Base-by-base conservation (phyloP, 1,140 invertebrate genomes). In the Brachionus rubens region DNA sequence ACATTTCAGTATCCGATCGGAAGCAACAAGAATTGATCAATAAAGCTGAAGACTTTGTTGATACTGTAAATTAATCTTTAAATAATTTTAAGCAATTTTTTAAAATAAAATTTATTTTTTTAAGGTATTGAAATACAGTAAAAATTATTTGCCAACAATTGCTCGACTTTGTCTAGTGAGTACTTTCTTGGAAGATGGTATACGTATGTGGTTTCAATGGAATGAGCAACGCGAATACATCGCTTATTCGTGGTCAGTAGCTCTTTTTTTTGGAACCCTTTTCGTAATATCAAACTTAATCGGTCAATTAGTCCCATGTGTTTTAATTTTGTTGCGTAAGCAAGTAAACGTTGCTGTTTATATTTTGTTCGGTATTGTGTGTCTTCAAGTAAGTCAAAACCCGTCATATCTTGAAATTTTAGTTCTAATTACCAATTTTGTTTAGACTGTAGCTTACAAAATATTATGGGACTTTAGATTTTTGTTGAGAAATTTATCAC, bases 141-240 rank as follows among this genome's bases (percentile, higher is more conserved):
- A 98, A 86, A 89, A 94, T 85, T 87, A 98, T 75, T 86, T 99
- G 79, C 97, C 97, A 21, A 96, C 95, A 77, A 87, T 98, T 62
- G 96, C 96, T 3, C 88, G 96, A 77, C 86, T 98, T 41, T 99
- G 95, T 83, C 88, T 99, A n/a, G 96, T 99, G 79, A 94, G 94
- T 76, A 99, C 97, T 79, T 99, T 99, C 86, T 88, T 99, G 30
- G 97, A 99, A 87, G 97, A 99, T 89, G 97, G 97, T 0, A 87
- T 99, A 43, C 89, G 97, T 77, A 99, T 99, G 97, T 99, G 93
- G 90, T 91, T 93, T 80, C 97, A 99, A 85, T 99, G 97, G 96
- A 89, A 89, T 36, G 94, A 98, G 81, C 97, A 99, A 82, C 87
- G 94, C 36, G 94, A 98, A 81, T 99, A 98, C 82, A 98, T 98